Evolutionary conservation across 2,797 vertebrate species (phyloP).

Genomic region (Micropoecilia bifurca): DNA sequence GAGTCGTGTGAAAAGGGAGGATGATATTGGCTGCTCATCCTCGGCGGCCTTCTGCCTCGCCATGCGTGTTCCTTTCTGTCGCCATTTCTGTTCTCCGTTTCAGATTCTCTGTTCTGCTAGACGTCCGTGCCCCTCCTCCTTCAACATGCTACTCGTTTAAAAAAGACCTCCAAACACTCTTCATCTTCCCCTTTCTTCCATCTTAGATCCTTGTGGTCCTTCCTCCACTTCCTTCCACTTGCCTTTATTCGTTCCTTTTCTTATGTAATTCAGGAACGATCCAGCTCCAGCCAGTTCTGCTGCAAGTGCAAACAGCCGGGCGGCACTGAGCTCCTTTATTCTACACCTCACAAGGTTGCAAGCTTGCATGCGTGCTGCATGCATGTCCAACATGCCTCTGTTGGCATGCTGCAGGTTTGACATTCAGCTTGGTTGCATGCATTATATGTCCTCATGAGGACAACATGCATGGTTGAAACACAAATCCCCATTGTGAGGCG

Average conservation of each 20-base stretch:
- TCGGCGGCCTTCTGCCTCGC: constrained; percentile 38
- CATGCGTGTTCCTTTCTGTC: constrained; percentile 54
- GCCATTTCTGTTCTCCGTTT: constrained; percentile 66
- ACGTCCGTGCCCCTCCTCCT: constrained; percentile 41
- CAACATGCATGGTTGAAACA: constrained; percentile 30
- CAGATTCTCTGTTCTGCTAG: constrained; percentile 50
- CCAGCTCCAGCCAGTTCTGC: constrained; percentile 73
- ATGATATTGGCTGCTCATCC: constrained; percentile 31
- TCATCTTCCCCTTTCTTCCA: constrained; percentile 53
- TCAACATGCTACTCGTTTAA: constrained; percentile 39
- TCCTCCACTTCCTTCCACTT: constrained; percentile 26
- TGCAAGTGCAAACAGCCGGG: constrained; percentile 58
- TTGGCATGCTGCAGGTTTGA: constrained; percentile 52
- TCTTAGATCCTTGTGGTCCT: constrained; percentile 51
- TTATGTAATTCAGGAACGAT: constrained; percentile 76
- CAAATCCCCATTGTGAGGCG: constrained; percentile 37
- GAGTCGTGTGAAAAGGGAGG: constrained; percentile 35
- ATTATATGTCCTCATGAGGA: constrained; percentile 36
- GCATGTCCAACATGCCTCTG: constrained; percentile 11
- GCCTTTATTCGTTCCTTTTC: constrained; percentile 67
- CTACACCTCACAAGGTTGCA: constrained; percentile 24
- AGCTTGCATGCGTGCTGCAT: constrained; percentile 24
- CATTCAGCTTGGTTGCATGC: constrained; percentile 40
- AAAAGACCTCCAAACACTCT: constrained; percentile 43
- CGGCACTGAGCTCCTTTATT: constrained; percentile 37